Conservation (phyloP, 2,888 invertebrate genomes). For the Eumerus sabulonum region DNA sequence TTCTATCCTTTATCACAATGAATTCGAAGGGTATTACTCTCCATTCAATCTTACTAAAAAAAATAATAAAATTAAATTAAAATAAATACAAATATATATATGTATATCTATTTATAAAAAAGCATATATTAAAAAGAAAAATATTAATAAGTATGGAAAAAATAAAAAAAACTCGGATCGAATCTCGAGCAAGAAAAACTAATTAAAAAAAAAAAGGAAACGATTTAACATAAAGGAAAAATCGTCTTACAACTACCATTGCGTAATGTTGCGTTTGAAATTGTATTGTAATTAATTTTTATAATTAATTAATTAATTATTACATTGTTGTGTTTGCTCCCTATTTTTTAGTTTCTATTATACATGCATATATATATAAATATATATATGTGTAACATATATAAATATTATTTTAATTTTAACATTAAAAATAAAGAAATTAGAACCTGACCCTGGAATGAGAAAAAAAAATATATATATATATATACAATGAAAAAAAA, state of each 20-base stretch:
- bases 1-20: slow-evolving; percentile 20
- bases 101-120: too few relatives aligned
- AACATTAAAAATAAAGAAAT: slow-evolving; percentile 28
- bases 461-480: neutral
- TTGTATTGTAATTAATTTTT: slow-evolving; percentile 48
- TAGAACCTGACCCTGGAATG: too few relatives aligned
- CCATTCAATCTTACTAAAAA: slow-evolving; percentile 20
- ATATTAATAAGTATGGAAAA: slow-evolving; percentile 3
- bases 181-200: neutral
- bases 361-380: slow-evolving; percentile 41
- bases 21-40: neutral
- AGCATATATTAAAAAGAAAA: neutral
- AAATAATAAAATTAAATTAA: slow-evolving; percentile 1
- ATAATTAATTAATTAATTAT: slow-evolving; percentile 55
- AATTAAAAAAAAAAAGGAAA: neutral
- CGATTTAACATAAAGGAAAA: neutral
- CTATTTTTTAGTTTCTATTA: slow-evolving; percentile 65
- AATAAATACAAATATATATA: slow-evolving; percentile 6
- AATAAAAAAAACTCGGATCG: neutral
- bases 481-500: slow-evolving; percentile 28
- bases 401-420: slow-evolving; percentile 55
- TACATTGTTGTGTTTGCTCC: slow-evolving; percentile 67
- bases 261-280: slow-evolving; percentile 4
- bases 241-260: slow-evolving; percentile 21
- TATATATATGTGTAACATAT: slow-evolving; percentile 27